Conservation (phyloP, 2,888 invertebrate genomes). For the Tipula helvola region DNA sequence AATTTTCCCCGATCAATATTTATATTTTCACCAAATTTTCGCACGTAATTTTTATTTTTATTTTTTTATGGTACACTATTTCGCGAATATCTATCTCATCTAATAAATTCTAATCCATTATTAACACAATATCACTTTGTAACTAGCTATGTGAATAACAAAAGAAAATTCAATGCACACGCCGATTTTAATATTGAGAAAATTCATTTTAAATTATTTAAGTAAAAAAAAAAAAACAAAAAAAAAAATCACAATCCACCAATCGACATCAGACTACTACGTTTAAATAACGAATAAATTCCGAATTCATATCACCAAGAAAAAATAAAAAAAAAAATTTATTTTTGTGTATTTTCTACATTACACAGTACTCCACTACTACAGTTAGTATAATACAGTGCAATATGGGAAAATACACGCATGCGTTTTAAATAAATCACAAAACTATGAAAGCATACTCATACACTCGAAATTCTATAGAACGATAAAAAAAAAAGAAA, state of each 20-base stretch:
- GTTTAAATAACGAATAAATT: slow-evolving; percentile 4
- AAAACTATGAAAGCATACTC: not conserved
- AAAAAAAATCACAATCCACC: not conserved
- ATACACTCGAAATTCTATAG: not conserved
- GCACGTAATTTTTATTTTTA: not conserved
- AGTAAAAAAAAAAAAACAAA: not conserved
- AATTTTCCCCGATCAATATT: not conserved
- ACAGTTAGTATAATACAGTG: not conserved
- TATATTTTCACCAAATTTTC: not conserved
- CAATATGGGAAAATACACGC: not conserved
- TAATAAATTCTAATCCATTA: not conserved
- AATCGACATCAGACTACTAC: not conserved
- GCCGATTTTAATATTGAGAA: not conserved
- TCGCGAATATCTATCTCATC: not conserved
- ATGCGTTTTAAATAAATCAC: not conserved
- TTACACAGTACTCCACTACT: not conserved
- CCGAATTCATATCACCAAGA: not conserved
- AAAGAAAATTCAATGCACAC: not conserved
- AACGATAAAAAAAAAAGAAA: not conserved
- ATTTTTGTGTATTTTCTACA: not conserved
- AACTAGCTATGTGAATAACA: not conserved
- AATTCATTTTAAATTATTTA: not conserved
- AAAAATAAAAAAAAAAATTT: not conserved
- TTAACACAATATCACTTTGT: not conserved
- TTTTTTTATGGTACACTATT: not conserved